A percentile compares a stretch with the other conserved stretches of the same genome.
Conservation (phyloP, 2,888 invertebrate genomes). For the Ennomos fuscantarius region DNA sequence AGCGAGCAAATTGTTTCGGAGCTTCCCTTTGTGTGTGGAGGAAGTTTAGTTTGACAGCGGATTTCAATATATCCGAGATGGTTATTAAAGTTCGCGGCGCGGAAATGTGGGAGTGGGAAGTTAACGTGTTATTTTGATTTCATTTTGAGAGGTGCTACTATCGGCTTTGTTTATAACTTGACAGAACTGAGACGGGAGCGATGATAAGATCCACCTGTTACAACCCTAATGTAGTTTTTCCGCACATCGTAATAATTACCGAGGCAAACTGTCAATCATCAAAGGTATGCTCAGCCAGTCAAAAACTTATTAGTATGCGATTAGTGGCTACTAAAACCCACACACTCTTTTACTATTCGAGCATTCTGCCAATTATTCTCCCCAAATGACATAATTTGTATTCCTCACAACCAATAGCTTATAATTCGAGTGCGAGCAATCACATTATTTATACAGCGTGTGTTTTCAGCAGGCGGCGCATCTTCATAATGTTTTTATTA, state of each 20-base stretch:
- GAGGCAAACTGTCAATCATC: neutral
- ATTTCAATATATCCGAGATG: constrained; percentile 34
- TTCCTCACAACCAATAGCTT: constrained; percentile 21
- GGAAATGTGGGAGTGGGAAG: constrained; percentile 13
- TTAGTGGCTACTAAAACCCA: neutral
- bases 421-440: constrained; percentile 21
- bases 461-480: constrained; percentile 31
- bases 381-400: constrained; percentile 19
- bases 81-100: constrained; percentile 23
- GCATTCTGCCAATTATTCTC: constrained; percentile 6
- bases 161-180: too few relatives aligned
- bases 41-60: constrained; percentile 34
- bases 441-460: constrained; percentile 28
- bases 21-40: constrained; percentile 40
- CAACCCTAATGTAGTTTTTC: too few relatives aligned
- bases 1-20: constrained; percentile 51
- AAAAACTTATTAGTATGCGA: neutral
- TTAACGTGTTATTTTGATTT: constrained; percentile 9
- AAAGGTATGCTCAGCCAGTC: neutral
- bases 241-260: too few relatives aligned
- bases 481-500: constrained; percentile 43
- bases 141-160: too few relatives aligned
- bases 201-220: too few relatives aligned
- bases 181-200: too few relatives aligned
- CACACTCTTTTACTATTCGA: neutral